A percentile compares a stretch with the other conserved stretches of the same genome.
phyloP scores from a whole-genome alignment of 2,113 vertebrate species.

The Myotis yumanensis region DNA sequence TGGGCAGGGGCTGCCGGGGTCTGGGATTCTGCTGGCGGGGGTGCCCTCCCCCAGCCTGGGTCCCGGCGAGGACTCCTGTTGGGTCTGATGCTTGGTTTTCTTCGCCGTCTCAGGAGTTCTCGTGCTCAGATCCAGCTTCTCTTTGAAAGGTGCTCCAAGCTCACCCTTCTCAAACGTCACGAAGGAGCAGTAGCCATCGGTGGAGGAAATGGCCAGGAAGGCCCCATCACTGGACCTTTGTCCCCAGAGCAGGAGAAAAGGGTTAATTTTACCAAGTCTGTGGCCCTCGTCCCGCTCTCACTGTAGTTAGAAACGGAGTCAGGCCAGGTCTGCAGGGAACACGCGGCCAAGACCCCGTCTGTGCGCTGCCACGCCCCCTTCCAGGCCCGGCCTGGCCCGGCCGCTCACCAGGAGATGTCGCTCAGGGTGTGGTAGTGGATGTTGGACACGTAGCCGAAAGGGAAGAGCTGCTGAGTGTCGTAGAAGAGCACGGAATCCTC shows the following conservation, averaged over 20 bases:
- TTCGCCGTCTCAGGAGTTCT: conserved; percentile 84
- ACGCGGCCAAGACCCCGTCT: accelerated
- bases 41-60: conserved; percentile 75
- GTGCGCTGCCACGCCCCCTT: accelerated
- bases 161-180: conserved; percentile 93
- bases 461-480: conserved; percentile 94
- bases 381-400: accelerated
- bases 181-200: conserved; percentile 98
- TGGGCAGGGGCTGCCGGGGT: conserved; percentile 75
- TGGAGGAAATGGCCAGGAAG: conserved; percentile 96
- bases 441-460: conserved; percentile 95
- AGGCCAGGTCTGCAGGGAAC: neutral
- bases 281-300: accelerated
- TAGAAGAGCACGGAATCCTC: conserved; percentile 96
- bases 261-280: neutral
- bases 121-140: conserved; percentile 88
- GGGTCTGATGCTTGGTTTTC: conserved; percentile 87
- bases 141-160: conserved; percentile 91
- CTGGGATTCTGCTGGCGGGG: conserved; percentile 56
- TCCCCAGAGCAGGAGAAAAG: neutral
- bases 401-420: conserved; percentile 93
- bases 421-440: conserved; percentile 99
- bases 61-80: conserved; percentile 75
- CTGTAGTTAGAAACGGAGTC: neutral
- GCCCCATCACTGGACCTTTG: conserved; percentile 94